Conservation (phyloP, 2,888 invertebrate genomes). For the Kuschelorhynchus macadamiae region DNA sequence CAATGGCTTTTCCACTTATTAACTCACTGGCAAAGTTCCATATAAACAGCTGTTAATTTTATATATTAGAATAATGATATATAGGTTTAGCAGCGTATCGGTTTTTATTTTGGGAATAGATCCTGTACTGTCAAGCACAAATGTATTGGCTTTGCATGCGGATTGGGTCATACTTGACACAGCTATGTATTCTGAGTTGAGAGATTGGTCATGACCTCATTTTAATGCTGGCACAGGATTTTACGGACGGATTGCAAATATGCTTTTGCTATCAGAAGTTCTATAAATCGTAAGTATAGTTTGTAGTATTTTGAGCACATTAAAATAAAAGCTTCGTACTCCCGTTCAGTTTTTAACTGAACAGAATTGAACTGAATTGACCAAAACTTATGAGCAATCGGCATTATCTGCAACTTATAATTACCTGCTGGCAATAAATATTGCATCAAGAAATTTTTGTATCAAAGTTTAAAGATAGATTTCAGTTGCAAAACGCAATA, state of each 20-base stretch:
- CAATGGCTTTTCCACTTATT: slow-evolving; percentile 51
- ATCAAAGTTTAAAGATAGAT: too few species aligned
- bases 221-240: slow-evolving; percentile 17
- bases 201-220: slow-evolving; percentile 21
- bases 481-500: too few species aligned
- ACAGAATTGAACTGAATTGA: too few species aligned
- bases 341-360: too few species aligned
- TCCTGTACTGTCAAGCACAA: slow-evolving; percentile 25
- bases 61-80: slow-evolving; percentile 57
- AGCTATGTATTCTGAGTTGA: slow-evolving; percentile 8
- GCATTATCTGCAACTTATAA: too few species aligned
- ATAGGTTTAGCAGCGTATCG: slow-evolving; percentile 46
- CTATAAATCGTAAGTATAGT: too few species aligned
- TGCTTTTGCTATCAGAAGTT: too few species aligned
- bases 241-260: slow-evolving; percentile 3
- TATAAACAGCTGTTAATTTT: slow-evolving; percentile 60
- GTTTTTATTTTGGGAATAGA: slow-evolving; percentile 41
- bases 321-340: too few species aligned
- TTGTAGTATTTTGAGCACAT: too few species aligned
- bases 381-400: too few species aligned
- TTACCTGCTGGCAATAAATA: too few species aligned
- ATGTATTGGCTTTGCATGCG: slow-evolving; percentile 16
- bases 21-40: slow-evolving; percentile 58
- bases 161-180: slow-evolving; percentile 17
- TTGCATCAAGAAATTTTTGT: too few species aligned